Evolutionary conservation across 2,797 vertebrate genomes (phyloP).

Genomic region (Peromyscus eremicus): DNA sequence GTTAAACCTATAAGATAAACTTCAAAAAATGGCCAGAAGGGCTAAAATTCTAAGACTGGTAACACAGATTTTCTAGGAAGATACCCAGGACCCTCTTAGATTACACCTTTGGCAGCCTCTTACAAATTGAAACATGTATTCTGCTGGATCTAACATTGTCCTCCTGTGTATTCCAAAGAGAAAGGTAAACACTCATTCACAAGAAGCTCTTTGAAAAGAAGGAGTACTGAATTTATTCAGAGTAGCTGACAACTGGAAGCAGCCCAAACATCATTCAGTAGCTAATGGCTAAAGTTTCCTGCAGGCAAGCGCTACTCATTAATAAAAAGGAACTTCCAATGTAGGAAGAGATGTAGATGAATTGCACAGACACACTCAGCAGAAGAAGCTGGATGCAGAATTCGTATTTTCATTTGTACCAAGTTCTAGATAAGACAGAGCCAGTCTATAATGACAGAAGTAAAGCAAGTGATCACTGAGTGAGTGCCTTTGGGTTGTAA

Average conservation of each 20-base stretch:
- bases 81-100: neutral
- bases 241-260: constrained; percentile 4
- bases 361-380: neutral
- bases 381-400: neutral
- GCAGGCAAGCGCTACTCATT: neutral
- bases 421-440: constrained; percentile 28
- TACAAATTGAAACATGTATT: neutral
- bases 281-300: constrained; percentile 50
- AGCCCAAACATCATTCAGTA: neutral
- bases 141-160: neutral
- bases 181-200: neutral
- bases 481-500: neutral
- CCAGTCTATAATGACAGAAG: neutral
- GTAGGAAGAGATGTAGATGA: neutral
- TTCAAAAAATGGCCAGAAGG: constrained; percentile 13
- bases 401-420: neutral
- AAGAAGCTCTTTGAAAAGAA: constrained; percentile 12
- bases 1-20: neutral
- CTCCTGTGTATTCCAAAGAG: constrained; percentile 15
- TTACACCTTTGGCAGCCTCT: neutral
- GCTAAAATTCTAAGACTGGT: neutral
- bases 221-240: constrained; percentile 23
- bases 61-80: neutral
- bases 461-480: neutral
- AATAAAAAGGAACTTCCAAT: constrained; percentile 17